Evolutionary conservation across 2,113 vertebrate species (phyloP).

Genomic region (Cranoglanis bouderius): DNA sequence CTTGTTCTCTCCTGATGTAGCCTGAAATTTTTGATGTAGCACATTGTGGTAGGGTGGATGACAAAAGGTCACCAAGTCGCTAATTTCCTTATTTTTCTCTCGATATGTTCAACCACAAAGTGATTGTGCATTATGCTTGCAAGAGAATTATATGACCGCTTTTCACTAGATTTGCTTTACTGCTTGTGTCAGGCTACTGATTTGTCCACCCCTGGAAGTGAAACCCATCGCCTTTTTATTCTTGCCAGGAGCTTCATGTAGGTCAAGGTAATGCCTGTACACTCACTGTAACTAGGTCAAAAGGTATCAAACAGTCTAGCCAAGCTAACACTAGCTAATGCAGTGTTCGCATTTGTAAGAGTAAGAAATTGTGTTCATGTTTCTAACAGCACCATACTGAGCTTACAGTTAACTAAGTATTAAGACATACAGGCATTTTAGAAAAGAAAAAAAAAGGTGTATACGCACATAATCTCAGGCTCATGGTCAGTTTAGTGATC

Average conservation of each 20-base stretch:
- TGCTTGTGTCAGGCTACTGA: neutral
- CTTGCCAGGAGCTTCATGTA: slow-evolving; percentile 9
- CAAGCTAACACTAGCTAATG: neutral
- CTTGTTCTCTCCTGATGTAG: neutral
- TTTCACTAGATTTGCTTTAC: neutral
- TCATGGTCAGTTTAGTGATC: neutral
- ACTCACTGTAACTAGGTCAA: neutral
- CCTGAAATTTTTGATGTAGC: neutral
- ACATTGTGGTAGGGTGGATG: neutral
- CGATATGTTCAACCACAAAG: neutral
- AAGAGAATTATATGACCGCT: neutral
- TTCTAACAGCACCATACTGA: neutral
- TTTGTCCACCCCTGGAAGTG: slow-evolving; percentile 36
- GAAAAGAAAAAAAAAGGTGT: neutral
- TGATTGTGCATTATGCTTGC: neutral
- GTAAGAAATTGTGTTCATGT: neutral
- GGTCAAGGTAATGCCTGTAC: slow-evolving; percentile 20
- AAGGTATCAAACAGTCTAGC: neutral
- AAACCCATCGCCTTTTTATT: slow-evolving; percentile 17
- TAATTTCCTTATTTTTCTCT: neutral
- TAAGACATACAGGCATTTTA: neutral
- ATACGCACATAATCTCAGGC: neutral
- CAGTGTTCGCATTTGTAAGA: neutral
- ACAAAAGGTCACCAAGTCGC: neutral
- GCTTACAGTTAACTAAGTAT: neutral